Evolutionary conservation across 2,113 vertebrate genomes (phyloP), one percentile per base, ranked within the genome.

Genomic region (Columba livia): DNA sequence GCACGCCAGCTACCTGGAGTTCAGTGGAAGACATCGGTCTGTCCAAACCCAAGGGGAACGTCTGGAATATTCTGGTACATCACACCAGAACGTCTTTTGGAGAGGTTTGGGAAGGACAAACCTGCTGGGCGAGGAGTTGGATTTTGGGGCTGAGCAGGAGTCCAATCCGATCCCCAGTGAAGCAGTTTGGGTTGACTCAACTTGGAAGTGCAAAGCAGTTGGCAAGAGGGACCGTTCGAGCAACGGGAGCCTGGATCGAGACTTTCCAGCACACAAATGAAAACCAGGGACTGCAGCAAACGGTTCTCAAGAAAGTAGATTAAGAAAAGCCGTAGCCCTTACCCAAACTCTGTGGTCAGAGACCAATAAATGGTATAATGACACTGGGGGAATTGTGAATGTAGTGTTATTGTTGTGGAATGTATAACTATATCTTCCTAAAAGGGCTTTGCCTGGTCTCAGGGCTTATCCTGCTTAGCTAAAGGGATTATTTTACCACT

Each of bases 401-500:
- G n/a, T 48, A 69, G 50, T 21, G 24, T 53, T 88, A 42, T 26
- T 84, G 75, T 14, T 66, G 71, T 48, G 92, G 32, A 77, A 85
- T 23, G 40, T 18, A 9, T 34, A 69, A 65, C 32, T 61, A 0
- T 31, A 53, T 69, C 70, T 85, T 90, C 64, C 75, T 88, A 48
- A 58, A 65, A 83, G n/a, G 42, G 64, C 51, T 80, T 50, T 85
- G 66, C 48, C 57, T 38, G 18, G 36, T 83, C 71, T 54, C 29
- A 26, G n/a, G 32, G 54, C 42, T 94, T 92, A 90, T 60, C 67
- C 83, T 67, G 56, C 51, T 92, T 85, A 88, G 42, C 51, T 58
- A 70, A 80, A 80, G 36, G 64, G 72, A 86, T 95, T 92, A 93
- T 79, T 78, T 90, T 54, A 50, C 77, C 69, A 71, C 69, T 92